Evolutionary conservation across 2,888 invertebrate genomes (phyloP).

Genomic region (Spodoptera picta): DNA sequence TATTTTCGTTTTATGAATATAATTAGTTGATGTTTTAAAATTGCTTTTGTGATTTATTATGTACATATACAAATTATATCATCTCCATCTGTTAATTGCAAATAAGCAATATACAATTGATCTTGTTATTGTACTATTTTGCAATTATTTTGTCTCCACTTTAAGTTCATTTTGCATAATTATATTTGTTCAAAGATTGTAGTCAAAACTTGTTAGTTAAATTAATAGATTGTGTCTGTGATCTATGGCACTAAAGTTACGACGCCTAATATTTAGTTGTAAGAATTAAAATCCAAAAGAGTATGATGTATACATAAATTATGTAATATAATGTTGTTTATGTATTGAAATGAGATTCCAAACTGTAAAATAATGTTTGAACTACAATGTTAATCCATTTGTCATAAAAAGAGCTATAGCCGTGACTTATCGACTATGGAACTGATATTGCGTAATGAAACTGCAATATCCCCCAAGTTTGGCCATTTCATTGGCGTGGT

Average conservation of each 20-base stretch:
- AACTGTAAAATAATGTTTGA: neutral
- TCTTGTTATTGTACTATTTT: too few species aligned
- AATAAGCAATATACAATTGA: too few species aligned
- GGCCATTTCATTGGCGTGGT: too few species aligned
- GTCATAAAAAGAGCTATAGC: too few species aligned
- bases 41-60: constrained; percentile 34
- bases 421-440: too few species aligned
- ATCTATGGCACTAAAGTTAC: constrained; percentile 51
- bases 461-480: too few species aligned
- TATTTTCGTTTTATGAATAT: constrained; percentile 58
- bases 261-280: constrained; percentile 41
- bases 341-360: constrained; percentile 1
- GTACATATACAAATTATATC: constrained; percentile 39
- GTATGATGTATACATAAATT: constrained; percentile 32
- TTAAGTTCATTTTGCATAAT: constrained; percentile 3
- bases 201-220: constrained; percentile 24
- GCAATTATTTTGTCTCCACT: neutral
- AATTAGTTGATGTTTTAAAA: constrained; percentile 46
- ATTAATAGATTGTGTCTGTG: constrained; percentile 39
- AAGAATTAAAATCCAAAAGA: constrained; percentile 34
- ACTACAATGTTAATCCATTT: too few species aligned
- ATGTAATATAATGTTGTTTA: constrained; percentile 30
- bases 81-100: too few species aligned
- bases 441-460: too few species aligned
- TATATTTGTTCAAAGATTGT: constrained; percentile 17